Conservation (phyloP, 2,797 vertebrate genomes). For the Parambassis ranga region DNA sequence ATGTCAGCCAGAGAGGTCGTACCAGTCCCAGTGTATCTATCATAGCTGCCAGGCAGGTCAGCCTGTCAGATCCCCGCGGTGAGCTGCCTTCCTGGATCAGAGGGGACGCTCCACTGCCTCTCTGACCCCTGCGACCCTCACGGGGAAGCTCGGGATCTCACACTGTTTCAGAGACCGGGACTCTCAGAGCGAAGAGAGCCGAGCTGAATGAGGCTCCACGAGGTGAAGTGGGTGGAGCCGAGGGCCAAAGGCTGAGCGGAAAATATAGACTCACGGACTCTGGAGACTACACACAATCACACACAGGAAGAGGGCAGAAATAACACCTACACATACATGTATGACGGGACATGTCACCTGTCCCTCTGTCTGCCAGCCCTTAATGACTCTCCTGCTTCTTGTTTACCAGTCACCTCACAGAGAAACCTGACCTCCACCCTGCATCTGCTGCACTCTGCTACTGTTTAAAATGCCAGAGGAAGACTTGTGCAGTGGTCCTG, state of each 20-base stretch:
- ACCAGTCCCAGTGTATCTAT: slow-evolving; percentile 70
- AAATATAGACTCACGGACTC: background rate
- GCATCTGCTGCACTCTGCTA: too few species aligned
- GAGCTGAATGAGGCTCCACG: slow-evolving; percentile 12
- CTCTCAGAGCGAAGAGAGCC: slow-evolving; percentile 20
- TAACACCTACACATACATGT: too few species aligned
- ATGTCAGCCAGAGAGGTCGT: slow-evolving; percentile 69
- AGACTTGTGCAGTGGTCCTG: too few species aligned
- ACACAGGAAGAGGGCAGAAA: too few species aligned
- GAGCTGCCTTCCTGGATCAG: slow-evolving; percentile 55
- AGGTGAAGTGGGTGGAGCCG: slow-evolving; percentile 4
- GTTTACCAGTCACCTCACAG: too few species aligned
- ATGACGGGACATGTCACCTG: too few species aligned
- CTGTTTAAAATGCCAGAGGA: too few species aligned
- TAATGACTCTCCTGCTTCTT: too few species aligned
- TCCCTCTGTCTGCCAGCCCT: too few species aligned
- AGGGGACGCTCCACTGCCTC: slow-evolving; percentile 49
- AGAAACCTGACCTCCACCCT: too few species aligned
- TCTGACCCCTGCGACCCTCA: slow-evolving; percentile 48
- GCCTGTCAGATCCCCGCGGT: slow-evolving; percentile 66
- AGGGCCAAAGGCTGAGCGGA: background rate
- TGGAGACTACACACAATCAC: too few species aligned
- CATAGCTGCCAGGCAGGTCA: slow-evolving; percentile 74
- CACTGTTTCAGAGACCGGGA: slow-evolving; percentile 27
- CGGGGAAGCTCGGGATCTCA: slow-evolving; percentile 27